A percentile compares a stretch with the other conserved stretches of the same genome.
Evolutionary conservation across 2,113 vertebrate species (phyloP).

Genomic region (Oryzias curvinotus): DNA sequence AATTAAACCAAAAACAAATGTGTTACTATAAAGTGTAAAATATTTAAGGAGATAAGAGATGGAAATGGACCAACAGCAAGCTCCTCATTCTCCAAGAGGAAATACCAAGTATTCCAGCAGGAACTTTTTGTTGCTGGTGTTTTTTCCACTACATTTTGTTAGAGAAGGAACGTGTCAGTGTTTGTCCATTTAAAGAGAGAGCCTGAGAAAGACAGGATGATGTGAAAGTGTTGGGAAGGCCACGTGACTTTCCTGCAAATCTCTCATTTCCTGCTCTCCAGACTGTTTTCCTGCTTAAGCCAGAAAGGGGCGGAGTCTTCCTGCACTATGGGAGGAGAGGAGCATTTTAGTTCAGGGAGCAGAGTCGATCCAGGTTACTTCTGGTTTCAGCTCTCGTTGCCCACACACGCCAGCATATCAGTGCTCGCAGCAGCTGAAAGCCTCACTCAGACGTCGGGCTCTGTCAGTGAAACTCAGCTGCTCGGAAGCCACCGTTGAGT

Average conservation of each 20-base stretch:
- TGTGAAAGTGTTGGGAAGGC: slow-evolving; percentile 19
- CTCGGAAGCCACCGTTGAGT: background rate
- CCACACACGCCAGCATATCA: background rate
- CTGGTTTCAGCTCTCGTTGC: slow-evolving; percentile 18
- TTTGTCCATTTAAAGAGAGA: too few relatives aligned
- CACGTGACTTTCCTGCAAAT: slow-evolving; percentile 35
- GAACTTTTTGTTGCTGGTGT: too few relatives aligned
- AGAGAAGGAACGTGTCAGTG: too few relatives aligned
- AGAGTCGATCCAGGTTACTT: slow-evolving; percentile 41
- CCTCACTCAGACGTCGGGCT: background rate
- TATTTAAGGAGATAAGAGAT: too few relatives aligned
- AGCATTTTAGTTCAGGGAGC: slow-evolving; percentile 24
- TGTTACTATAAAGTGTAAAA: too few relatives aligned
- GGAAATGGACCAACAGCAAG: too few relatives aligned
- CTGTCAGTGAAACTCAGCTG: background rate
- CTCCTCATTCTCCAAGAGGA: too few relatives aligned
- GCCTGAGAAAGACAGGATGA: background rate
- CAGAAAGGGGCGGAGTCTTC: slow-evolving; percentile 42
- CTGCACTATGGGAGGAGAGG: slow-evolving; percentile 32
- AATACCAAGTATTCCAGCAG: too few relatives aligned
- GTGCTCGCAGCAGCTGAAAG: too few relatives aligned
- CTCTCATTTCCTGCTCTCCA: slow-evolving; percentile 52
- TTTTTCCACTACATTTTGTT: too few relatives aligned
- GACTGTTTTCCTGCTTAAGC: slow-evolving; percentile 21
- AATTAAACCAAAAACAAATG: too few relatives aligned